Evolutionary conservation across 2,797 vertebrate genomes (phyloP).

Genomic region (Siniperca undulata): DNA sequence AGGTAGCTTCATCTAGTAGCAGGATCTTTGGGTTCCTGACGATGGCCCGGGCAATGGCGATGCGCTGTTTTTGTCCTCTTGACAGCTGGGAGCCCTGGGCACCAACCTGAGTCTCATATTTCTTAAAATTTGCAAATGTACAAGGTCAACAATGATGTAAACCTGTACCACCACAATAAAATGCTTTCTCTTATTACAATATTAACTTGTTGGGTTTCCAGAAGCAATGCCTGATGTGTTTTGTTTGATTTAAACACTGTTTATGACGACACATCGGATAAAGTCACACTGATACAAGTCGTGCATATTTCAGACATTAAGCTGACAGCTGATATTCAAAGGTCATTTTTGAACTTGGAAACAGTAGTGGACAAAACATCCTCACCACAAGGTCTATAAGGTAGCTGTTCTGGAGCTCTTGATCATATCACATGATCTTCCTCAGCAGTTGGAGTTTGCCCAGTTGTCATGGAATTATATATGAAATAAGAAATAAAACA

Average conservation of each 20-base stretch:
- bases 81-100: conserved; percentile 95
- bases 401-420: too few relatives aligned
- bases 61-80: conserved; percentile 96
- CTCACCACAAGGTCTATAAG: too few relatives aligned
- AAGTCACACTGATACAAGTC: neutral
- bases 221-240: neutral
- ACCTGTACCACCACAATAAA: neutral
- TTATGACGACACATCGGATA: neutral
- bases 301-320: neutral
- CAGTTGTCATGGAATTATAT: too few relatives aligned
- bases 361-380: too few relatives aligned
- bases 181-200: neutral
- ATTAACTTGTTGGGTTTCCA: neutral
- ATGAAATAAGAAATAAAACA: too few relatives aligned
- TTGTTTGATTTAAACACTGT: neutral
- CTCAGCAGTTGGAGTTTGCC: neutral
- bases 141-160: conserved; percentile 9
- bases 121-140: conserved; percentile 79
- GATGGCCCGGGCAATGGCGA: conserved; percentile 96
- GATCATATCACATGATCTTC: too few relatives aligned
- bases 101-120: conserved; percentile 96
- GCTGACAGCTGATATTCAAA: neutral
- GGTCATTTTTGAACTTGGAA: too few relatives aligned
- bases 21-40: conserved; percentile 95
- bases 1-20: conserved; percentile 96